phyloP scores from a whole-genome alignment of 2,113 vertebrate genomes.

The Perognathus longimembris region DNA sequence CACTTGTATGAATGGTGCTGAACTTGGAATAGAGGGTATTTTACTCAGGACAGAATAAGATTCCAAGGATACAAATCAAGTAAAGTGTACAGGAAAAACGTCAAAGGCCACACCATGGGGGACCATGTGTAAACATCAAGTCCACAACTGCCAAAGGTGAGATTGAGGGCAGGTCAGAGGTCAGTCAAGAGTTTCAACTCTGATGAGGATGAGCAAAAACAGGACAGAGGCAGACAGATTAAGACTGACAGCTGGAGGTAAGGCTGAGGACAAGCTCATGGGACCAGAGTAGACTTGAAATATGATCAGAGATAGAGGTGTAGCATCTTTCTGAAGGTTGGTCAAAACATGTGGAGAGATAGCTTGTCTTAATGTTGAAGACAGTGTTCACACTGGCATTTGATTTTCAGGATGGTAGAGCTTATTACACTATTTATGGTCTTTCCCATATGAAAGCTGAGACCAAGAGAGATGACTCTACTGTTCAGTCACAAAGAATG shows the following conservation, averaged over 20 bases:
- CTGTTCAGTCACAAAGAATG: not conserved
- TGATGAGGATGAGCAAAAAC: constrained; percentile 6
- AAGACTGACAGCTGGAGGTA: not conserved
- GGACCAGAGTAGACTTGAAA: not conserved
- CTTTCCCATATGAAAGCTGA: constrained; percentile 45
- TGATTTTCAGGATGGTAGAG: not conserved
- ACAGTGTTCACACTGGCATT: not conserved
- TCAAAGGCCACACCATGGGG: constrained; percentile 40
- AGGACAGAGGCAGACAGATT: not conserved
- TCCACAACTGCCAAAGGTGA: constrained; percentile 50
- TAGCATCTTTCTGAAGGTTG: not conserved
- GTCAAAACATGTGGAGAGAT: not conserved
- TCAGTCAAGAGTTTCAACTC: constrained; percentile 58
- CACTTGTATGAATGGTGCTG: not conserved
- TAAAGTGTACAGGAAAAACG: constrained; percentile 33
- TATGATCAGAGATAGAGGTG: too few relatives aligned
- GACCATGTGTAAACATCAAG: constrained; percentile 46
- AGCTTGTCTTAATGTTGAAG: not conserved
- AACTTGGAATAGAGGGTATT: constrained; percentile 44
- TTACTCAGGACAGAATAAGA: not conserved
- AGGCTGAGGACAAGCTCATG: not conserved
- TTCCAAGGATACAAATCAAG: constrained; percentile 33
- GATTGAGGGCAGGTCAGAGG: constrained; percentile 53
- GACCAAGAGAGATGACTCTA: not conserved
- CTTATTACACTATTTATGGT: not conserved